Conservation (phyloP, 1,140 invertebrate species). For the Aricia agestis region DNA sequence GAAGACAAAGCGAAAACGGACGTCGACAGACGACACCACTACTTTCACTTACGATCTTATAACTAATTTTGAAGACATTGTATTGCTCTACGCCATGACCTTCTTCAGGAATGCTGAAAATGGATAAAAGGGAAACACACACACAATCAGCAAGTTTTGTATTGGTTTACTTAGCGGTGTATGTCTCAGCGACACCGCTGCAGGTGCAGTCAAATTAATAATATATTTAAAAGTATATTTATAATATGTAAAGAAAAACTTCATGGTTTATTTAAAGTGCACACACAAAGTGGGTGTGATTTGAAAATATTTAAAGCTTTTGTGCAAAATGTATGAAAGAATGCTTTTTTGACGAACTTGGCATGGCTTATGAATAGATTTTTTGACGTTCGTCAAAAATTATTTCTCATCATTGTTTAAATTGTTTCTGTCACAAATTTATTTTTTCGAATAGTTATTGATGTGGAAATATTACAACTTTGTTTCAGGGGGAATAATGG, state of each 20-base stretch:
- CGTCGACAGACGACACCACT: constrained; percentile 22
- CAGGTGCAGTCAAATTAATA: background rate
- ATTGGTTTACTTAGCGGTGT: constrained; percentile 19
- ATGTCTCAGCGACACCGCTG: constrained; percentile 22
- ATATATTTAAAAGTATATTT: background rate
- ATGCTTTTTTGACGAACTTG: background rate
- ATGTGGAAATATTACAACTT: too few relatives aligned
- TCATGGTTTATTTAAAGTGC: background rate
- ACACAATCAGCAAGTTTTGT: constrained; percentile 32
- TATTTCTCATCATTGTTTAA: background rate
- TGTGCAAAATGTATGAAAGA: background rate
- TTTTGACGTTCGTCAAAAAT: background rate
- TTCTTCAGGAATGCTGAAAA: constrained; percentile 86
- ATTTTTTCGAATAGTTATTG: too few relatives aligned
- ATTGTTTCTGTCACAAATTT: background rate
- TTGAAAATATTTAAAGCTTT: background rate
- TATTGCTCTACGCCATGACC: constrained; percentile 80
- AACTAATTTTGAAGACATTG: constrained; percentile 71
- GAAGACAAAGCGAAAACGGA: constrained; percentile 25
- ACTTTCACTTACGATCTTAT: constrained; percentile 76
- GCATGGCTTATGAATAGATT: background rate
- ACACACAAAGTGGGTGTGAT: background rate
- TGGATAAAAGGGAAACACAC: constrained; percentile 59
- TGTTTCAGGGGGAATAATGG: too few relatives aligned
- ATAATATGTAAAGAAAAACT: background rate